A percentile compares a stretch with the other conserved stretches of the same genome.
These are phyloP conservation scores for Chrysina gloriosa DNA, from an alignment of 2,888 invertebrate genomes.

Conservation along the genomic window DNA sequence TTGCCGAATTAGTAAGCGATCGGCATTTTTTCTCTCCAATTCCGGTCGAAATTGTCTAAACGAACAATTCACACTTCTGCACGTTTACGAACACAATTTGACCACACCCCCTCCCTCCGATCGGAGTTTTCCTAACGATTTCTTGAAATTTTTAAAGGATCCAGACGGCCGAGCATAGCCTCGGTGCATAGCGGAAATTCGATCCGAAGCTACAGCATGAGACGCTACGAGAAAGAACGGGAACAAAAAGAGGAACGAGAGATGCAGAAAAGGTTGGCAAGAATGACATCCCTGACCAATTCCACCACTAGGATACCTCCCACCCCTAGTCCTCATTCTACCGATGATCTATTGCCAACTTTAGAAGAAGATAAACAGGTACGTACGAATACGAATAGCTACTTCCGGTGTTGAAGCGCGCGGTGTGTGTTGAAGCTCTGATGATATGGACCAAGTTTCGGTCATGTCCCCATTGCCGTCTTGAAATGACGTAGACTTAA, in stretches of 20 bases:
- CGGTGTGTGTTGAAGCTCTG: no score
- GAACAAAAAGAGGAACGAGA: slow-evolving; percentile 85
- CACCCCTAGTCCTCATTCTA: slow-evolving; percentile 84
- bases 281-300: slow-evolving; percentile 69
- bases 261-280: slow-evolving; percentile 81
- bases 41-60: no score
- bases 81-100: not conserved
- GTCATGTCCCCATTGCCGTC: no score
- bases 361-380: slow-evolving; percentile 85
- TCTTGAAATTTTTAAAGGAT: slow-evolving; percentile 76
- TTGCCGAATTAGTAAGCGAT: no score
- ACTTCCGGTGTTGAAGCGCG: no score
- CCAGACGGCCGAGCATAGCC: slow-evolving; percentile 87
- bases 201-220: slow-evolving; percentile 83
- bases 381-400: no score
- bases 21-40: no score
- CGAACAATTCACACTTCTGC: not conserved
- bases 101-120: not conserved
- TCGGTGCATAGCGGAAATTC: slow-evolving; percentile 88
- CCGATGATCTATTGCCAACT: slow-evolving; percentile 84
- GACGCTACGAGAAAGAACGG: slow-evolving; percentile 82
- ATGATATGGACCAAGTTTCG: no score
- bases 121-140: not conserved
- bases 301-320: slow-evolving; percentile 68
- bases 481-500: no score